Base-by-base conservation (phyloP, 2,113 vertebrate species). In the Campylomormyrus numenius region DNA sequence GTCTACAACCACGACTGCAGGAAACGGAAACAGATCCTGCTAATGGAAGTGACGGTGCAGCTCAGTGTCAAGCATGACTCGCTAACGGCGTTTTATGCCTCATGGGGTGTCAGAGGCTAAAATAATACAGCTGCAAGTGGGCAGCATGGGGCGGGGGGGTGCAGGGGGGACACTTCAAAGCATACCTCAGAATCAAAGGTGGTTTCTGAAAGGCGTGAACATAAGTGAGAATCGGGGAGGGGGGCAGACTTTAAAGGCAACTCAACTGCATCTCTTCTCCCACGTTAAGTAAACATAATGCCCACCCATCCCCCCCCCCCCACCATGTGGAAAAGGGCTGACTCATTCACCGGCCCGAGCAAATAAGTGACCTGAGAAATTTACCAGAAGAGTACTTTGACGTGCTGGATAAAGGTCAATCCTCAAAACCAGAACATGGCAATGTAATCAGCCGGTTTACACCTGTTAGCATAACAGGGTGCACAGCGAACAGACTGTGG, bases 71-170 rank as follows among this genome's bases (percentile, higher is more conserved):
- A 93, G 88, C 91, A 92, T 93, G 90, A 92, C 91, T 89, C 88
- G 87, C 89, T 94, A 94, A 94, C 90, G 91, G 90, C 0, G 88
- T 88, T 93, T 92, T 74, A 94, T 92, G 94, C 95, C 94, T 95
- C 94, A 95, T 66, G 92, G 94, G 91, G 93, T 94, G 94, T 95
- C 95, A 95, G 88, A 94, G 92, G 93, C 93, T 96, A 96, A 97
- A 96, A 93, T 92, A 95, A 93, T 94, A 93, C 95, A 97, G 94
- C 94, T 96, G 56, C 7, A 62, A 62, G 95, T 93, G 93, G 77
- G 88, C 3, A 39, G 74, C 56, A 90, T 90, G 92, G 90, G 53
- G 62, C 39, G 88, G 46, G 52, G 5, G 6, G 45, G 45, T 42
- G 88, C 80, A 86, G 80, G 46, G 46, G 46, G 46, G 4, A 42